A percentile compares a stretch with the other conserved stretches of the same genome.
These are phyloP conservation scores for Phasianus colchicus DNA, from an alignment of 2,113 vertebrate genomes.

Conservation along the genomic window DNA sequence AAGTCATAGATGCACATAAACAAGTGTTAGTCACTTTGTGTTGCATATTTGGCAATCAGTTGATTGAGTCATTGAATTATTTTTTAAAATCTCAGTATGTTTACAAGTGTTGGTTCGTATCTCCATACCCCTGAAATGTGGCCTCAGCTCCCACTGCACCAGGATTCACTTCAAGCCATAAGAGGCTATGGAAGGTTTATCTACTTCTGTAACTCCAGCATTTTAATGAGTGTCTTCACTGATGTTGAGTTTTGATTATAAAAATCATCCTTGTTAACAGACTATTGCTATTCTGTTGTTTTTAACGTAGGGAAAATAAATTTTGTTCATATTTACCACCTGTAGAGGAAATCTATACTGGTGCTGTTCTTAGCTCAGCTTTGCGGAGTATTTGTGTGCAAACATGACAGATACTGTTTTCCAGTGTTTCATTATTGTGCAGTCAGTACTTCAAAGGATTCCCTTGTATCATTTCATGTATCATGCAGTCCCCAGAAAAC, in stretches of 20 bases:
- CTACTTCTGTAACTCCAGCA: not conserved
- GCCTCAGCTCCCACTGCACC: not conserved
- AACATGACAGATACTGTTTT: not conserved
- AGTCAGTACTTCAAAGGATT: not conserved
- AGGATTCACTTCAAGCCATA: not conserved
- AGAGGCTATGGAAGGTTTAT: not conserved
- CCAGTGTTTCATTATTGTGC: constrained; percentile 3
- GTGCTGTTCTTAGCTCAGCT: not conserved
- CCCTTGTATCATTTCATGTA: not conserved
- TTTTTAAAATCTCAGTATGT: not conserved
- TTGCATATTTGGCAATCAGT: not conserved
- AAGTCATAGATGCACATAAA: not conserved
- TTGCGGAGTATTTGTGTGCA: not conserved
- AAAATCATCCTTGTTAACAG: not conserved
- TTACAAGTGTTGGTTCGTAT: not conserved
- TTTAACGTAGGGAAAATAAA: not conserved
- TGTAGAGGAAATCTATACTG: not conserved
- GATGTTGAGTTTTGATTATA: not conserved
- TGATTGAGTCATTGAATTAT: not conserved
- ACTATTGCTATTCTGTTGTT: not conserved
- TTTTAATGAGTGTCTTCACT: not conserved
- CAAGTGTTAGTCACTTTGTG: not conserved
- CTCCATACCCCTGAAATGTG: not conserved
- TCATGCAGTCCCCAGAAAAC: not conserved
- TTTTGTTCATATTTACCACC: not conserved